Evolutionary conservation across 2,113 vertebrate genomes (phyloP).

Genomic region (Rhinopomastus cyanomelas): DNA sequence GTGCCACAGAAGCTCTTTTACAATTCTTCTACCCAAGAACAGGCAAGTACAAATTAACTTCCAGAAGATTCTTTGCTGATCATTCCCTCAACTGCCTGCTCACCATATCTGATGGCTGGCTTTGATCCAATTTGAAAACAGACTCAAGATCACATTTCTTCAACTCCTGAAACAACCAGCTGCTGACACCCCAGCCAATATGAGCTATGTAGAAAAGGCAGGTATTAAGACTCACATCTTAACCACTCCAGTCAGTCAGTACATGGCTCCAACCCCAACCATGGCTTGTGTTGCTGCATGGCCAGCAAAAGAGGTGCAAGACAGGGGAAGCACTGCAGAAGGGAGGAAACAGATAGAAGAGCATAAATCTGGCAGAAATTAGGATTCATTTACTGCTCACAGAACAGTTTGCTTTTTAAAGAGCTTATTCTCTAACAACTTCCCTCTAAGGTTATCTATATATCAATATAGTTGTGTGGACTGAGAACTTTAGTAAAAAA

Average conservation of each 20-base stretch:
- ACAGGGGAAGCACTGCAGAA: conserved; percentile 43
- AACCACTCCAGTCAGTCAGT: conserved; percentile 50
- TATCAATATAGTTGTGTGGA: background rate
- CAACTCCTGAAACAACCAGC: background rate
- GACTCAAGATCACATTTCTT: background rate
- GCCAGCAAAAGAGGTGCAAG: conserved; percentile 39
- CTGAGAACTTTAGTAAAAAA: background rate
- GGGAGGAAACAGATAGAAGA: conserved; percentile 46
- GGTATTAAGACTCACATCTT: conserved; percentile 54
- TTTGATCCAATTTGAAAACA: background rate
- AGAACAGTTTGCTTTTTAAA: background rate
- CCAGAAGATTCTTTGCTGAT: background rate
- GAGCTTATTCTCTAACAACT: background rate
- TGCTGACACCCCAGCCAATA: background rate
- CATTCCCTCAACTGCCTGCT: background rate
- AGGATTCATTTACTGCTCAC: background rate
- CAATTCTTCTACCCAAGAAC: background rate
- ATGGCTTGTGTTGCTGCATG: conserved; percentile 27
- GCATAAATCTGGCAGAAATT: background rate
- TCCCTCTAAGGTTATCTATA: background rate
- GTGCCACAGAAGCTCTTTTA: background rate
- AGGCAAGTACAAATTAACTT: background rate
- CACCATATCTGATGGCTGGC: background rate
- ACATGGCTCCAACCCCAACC: conserved; percentile 45
- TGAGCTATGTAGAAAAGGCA: conserved; percentile 16